Evolutionary conservation across 2,888 invertebrate species (phyloP).

Genomic region (Drosophila nr. perissopoda): DNA sequence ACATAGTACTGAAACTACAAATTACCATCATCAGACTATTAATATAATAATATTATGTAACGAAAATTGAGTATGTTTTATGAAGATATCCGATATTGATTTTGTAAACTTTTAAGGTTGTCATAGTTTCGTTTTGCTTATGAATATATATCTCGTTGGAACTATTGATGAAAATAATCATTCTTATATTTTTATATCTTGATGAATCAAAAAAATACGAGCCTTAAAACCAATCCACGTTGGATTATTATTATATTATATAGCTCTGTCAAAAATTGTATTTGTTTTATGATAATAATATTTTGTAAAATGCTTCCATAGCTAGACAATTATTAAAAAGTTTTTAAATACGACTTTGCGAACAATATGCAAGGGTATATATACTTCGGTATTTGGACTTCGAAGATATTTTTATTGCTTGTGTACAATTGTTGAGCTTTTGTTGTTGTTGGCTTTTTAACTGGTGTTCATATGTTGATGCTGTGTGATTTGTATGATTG

Average conservation of each 20-base stretch:
- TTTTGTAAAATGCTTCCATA: background rate
- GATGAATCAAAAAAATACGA: background rate
- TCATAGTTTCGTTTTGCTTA: background rate
- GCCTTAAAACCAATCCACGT: background rate
- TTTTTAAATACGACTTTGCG: background rate
- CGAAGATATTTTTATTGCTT: slow-evolving; percentile 1
- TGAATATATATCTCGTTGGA: background rate
- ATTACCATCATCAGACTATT: background rate
- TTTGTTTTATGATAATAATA: background rate
- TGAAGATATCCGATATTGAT: background rate
- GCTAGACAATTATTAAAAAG: background rate
- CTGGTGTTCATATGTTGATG: slow-evolving; percentile 22
- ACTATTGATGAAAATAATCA: background rate
- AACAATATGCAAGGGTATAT: background rate
- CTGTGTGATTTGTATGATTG: slow-evolving; percentile 42
- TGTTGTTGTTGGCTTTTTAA: slow-evolving; percentile 17
- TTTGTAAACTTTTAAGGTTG: background rate
- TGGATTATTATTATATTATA: background rate
- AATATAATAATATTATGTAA: background rate
- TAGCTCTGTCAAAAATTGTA: background rate
- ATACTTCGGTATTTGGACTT: background rate
- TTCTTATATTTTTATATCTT: background rate
- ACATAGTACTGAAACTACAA: background rate
- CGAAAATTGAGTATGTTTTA: background rate
- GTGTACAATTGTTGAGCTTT: background rate